Conservation (phyloP, 1,140 invertebrate genomes). For the Prorops nasuta region DNA sequence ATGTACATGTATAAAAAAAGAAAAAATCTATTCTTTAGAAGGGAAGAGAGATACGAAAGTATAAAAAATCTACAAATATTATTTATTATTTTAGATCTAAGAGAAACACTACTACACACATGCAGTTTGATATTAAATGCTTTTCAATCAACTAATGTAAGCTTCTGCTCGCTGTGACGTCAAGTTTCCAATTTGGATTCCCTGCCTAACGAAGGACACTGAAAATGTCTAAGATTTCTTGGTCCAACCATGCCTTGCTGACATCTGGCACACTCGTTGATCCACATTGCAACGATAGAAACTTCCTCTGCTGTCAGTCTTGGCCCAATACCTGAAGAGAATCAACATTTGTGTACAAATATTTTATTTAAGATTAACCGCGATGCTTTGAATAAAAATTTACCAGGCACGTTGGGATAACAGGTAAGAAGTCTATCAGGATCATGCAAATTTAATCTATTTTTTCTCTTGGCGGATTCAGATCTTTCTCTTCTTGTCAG, state of each 20-base stretch:
- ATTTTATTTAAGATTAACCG: not conserved
- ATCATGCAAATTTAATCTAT: not conserved
- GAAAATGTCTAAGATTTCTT: slow-evolving; percentile 47
- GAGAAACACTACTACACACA: too few species aligned
- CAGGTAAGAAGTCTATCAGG: slow-evolving; percentile 18
- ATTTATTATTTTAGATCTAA: too few species aligned
- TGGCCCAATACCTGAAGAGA: slow-evolving; percentile 42
- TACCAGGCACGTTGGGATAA: slow-evolving; percentile 43
- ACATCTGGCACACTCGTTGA: slow-evolving; percentile 47
- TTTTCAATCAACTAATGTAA: too few species aligned
- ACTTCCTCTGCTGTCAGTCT: slow-evolving; percentile 41
- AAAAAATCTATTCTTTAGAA: too few species aligned
- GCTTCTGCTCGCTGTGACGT: too few species aligned
- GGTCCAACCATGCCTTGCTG: slow-evolving; percentile 52
- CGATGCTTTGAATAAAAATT: slow-evolving; percentile 1
- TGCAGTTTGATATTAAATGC: too few species aligned
- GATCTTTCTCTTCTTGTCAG: slow-evolving; percentile 10
- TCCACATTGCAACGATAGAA: slow-evolving; percentile 43
- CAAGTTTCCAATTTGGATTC: slow-evolving; percentile 9
- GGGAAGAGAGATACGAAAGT: too few species aligned
- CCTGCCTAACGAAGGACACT: slow-evolving; percentile 45
- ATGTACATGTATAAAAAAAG: too few species aligned
- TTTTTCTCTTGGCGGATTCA: slow-evolving; percentile 14
- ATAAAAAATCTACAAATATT: too few species aligned
- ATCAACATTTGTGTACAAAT: not conserved